These are phyloP conservation scores for Piprites chloris DNA, from an alignment of 2,113 vertebrate genomes.

Conservation along the genomic window DNA sequence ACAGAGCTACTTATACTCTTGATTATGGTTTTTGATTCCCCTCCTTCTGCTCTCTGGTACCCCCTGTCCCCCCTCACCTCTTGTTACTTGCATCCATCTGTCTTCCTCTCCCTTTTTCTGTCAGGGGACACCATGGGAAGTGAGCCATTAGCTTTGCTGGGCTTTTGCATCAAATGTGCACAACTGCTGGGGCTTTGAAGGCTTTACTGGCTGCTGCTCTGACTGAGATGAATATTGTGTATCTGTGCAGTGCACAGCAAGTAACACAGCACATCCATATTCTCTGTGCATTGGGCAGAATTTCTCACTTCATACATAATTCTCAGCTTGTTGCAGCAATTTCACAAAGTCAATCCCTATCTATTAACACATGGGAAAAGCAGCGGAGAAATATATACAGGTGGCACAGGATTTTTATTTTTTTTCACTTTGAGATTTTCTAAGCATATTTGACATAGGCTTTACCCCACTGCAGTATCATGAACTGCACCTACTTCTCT, in stretches of 20 bases:
- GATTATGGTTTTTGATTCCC: neutral
- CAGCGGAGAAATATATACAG: neutral
- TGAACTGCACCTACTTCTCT: neutral
- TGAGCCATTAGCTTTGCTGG: neutral
- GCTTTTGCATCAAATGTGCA: neutral
- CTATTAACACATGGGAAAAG: neutral
- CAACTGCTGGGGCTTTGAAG: neutral
- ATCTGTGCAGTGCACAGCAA: neutral
- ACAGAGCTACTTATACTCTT: neutral
- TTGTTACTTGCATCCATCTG: neutral
- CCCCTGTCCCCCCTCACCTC: neutral
- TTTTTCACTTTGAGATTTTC: neutral
- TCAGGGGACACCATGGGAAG: neutral
- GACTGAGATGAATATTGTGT: constrained; percentile 6
- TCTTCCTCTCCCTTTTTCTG: neutral
- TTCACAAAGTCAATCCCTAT: neutral
- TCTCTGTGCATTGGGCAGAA: constrained; percentile 12
- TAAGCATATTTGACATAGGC: neutral
- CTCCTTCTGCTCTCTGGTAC: neutral
- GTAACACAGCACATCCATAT: neutral
- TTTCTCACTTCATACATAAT: neutral
- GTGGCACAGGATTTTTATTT: neutral
- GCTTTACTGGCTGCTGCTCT: neutral
- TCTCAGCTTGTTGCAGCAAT: constrained; percentile 22
- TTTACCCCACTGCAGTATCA: neutral